phyloP scores from a whole-genome alignment of 2,113 vertebrate species.

The Pollachius pollachius region DNA sequence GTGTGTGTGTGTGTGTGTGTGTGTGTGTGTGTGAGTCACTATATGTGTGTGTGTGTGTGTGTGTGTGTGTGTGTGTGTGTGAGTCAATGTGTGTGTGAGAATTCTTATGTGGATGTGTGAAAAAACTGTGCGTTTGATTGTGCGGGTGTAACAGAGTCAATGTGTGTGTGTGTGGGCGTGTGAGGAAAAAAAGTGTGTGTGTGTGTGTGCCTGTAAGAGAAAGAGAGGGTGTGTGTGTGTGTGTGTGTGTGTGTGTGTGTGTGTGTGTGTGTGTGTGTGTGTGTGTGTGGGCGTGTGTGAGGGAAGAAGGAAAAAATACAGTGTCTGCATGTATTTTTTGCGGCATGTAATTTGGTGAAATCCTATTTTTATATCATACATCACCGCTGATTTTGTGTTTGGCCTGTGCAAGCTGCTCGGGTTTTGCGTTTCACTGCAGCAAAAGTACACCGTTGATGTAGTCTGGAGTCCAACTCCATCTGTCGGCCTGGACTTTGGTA shows the following conservation, averaged over 20 bases:
- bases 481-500: neutral
- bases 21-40: neutral
- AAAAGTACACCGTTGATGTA: neutral
- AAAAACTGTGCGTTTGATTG: neutral
- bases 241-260: neutral
- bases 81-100: slow-evolving; percentile 8
- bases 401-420: slow-evolving; percentile 4
- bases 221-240: neutral
- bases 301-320: too few relatives aligned
- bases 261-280: neutral
- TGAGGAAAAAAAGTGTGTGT: neutral
- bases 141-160: neutral
- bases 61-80: neutral
- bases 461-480: slow-evolving; percentile 1
- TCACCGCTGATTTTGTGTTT: slow-evolving; percentile 6
- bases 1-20: neutral
- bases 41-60: neutral
- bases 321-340: neutral
- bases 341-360: neutral
- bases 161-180: slow-evolving; percentile 1
- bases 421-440: slow-evolving; percentile 1
- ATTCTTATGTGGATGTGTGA: too few relatives aligned
- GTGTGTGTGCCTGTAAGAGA: neutral
- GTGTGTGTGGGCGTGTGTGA: neutral
- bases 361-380: slow-evolving; percentile 5